phyloP scores from a whole-genome alignment of 1,140 invertebrate genomes.

The Drosophila tani region DNA sequence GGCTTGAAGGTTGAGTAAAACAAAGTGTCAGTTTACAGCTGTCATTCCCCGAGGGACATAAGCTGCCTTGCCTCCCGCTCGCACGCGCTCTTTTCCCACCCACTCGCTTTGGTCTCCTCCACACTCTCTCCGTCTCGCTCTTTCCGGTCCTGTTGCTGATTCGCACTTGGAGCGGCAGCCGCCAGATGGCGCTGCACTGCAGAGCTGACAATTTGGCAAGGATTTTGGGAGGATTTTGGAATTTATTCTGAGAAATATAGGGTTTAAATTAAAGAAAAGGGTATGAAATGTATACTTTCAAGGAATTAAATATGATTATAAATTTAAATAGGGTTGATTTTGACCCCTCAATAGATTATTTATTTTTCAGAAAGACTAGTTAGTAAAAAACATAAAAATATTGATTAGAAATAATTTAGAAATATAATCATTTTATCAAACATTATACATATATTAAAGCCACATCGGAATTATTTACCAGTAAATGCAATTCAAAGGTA shows the following conservation, averaged over 20 bases:
- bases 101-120: too few species aligned
- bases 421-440: too few species aligned
- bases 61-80: not conserved
- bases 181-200: constrained; percentile 22
- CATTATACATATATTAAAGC: too few species aligned
- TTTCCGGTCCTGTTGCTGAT: constrained; percentile 26
- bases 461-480: too few species aligned
- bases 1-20: constrained; percentile 43
- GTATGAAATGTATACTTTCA: too few species aligned
- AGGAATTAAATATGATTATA: not conserved
- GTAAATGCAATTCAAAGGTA: too few species aligned
- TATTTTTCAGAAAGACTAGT: too few species aligned
- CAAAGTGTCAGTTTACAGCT: constrained; percentile 56
- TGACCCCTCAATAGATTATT: too few species aligned
- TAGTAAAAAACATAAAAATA: not conserved
- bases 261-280: not conserved
- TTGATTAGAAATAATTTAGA: too few species aligned
- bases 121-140: not conserved
- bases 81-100: not conserved
- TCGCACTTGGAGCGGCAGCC: constrained; percentile 10
- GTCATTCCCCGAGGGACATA: constrained; percentile 32
- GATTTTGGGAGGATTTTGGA: not conserved
- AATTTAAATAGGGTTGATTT: not conserved
- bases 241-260: not conserved
- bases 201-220: constrained; percentile 5